These are phyloP conservation scores for Thecocarcelia acutangulata DNA, from an alignment of 2,888 invertebrate genomes.

Conservation along the genomic window DNA sequence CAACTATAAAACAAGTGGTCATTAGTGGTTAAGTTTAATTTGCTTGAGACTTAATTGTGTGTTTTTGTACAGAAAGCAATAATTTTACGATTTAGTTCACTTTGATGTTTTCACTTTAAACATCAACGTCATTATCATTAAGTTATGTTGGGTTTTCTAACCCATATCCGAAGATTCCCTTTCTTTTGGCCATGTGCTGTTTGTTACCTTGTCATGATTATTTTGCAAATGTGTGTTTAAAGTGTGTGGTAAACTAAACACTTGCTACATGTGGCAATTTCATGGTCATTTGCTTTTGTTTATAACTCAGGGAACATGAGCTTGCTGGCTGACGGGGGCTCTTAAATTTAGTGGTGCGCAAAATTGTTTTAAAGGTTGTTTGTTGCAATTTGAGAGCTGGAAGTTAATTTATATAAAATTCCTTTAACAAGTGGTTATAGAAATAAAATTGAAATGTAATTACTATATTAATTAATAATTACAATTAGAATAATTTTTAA, in stretches of 20 bases:
- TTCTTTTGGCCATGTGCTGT: not conserved
- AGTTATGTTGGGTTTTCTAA: slow-evolving; percentile 31
- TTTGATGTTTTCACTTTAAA: slow-evolving; percentile 47
- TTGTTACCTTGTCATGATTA: slow-evolving; percentile 3
- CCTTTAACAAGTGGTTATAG: not conserved
- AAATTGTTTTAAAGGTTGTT: slow-evolving; percentile 51
- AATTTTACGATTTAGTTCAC: slow-evolving; percentile 20
- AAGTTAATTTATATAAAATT: slow-evolving; percentile 11
- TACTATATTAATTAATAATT: no score
- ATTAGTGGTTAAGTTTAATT: slow-evolving; percentile 51
- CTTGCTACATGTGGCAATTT: slow-evolving; percentile 43
- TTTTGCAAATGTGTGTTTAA: slow-evolving; percentile 27
- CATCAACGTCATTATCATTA: slow-evolving; percentile 7
- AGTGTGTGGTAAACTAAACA: slow-evolving; percentile 40
- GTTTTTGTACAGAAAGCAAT: slow-evolving; percentile 11
- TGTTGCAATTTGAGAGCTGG: slow-evolving; percentile 8
- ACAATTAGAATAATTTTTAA: no score
- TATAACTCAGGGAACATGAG: not conserved
- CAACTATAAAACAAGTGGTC: slow-evolving; percentile 33
- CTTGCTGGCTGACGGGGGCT: slow-evolving; percentile 3
- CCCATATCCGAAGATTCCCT: slow-evolving; percentile 34
- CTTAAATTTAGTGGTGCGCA: slow-evolving; percentile 46
- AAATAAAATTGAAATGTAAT: not conserved
- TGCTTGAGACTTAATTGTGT: slow-evolving; percentile 5
- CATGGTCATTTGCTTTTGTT: slow-evolving; percentile 42